phyloP scores from a whole-genome alignment of 2,113 vertebrate species.

The Austrofundulus limnaeus region DNA sequence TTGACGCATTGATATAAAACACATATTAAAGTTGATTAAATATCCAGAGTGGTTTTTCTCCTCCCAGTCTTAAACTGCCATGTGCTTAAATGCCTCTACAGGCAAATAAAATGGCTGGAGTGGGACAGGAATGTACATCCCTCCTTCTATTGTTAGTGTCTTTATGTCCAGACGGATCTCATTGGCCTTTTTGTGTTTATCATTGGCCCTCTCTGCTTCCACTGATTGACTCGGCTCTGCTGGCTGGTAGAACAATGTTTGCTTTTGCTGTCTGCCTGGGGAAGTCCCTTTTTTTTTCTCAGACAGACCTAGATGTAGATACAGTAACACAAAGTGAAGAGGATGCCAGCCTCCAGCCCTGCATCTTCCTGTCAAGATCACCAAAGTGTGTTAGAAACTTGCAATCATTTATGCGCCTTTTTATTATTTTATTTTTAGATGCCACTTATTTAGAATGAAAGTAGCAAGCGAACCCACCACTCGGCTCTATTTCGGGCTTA shows the following conservation, averaged over 20 bases:
- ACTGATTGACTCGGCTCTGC: slow-evolving; percentile 52
- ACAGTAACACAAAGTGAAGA: slow-evolving; percentile 66
- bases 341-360: slow-evolving; percentile 56
- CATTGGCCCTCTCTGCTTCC: slow-evolving; percentile 32
- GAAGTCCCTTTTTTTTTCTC: slow-evolving; percentile 69
- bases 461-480: slow-evolving; percentile 19
- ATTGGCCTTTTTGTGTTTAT: slow-evolving; percentile 53
- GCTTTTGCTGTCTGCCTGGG: slow-evolving; percentile 67
- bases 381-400: slow-evolving; percentile 31
- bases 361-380: slow-evolving; percentile 62
- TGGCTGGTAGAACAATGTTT: slow-evolving; percentile 55
- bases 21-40: neutral
- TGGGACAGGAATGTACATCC: slow-evolving; percentile 11
- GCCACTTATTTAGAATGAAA: slow-evolving; percentile 2
- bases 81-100: neutral
- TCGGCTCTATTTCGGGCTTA: slow-evolving; percentile 32
- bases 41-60: neutral
- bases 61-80: neutral
- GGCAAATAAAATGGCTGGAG: slow-evolving; percentile 2
- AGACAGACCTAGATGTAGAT: slow-evolving; percentile 32
- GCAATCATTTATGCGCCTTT: slow-evolving; percentile 1
- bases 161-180: slow-evolving; percentile 21
- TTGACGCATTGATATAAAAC: no score
- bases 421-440: slow-evolving; percentile 20
- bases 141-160: slow-evolving; percentile 51